Base-by-base conservation (phyloP, 2,888 invertebrate species). In the Cacoxenus indagator region DNA sequence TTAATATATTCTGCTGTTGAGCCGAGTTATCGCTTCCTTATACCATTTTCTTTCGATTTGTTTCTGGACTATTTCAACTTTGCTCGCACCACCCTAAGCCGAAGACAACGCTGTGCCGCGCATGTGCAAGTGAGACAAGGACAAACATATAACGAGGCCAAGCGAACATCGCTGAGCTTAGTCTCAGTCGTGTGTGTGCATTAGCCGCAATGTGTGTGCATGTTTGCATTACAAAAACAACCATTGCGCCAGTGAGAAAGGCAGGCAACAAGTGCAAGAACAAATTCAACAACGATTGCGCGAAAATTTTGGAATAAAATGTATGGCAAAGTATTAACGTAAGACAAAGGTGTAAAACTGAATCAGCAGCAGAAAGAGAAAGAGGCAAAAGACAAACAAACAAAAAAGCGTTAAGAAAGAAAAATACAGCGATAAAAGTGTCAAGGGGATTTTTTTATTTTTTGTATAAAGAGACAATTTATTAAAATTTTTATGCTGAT, bases 401-500 rank as follows among this genome's bases (percentile, higher is more conserved):
- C 48, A 6, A 48, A n/a, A 48, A 48, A 8, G 48, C 6, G 17
- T 6, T 14, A 37, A 37, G 48, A 14, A 1, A 19, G 6, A 19
- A 14, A 14, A 48, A 17, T 9, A 48, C 9, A 48, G 19, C 11
- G 48, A 8, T 19, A 48, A 48, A 48, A 27, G 19, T 14, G 4
- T 57, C 29, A 19, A 11, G 19, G 37, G 22, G 5, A 22, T 43
- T 43, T 22, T 14, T 22, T 62, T 62, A 24, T 24, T 31, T 59
- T 59, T 59, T 17, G 37, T 31, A 31, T 31, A 59, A 59, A 59
- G 59, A 31, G 37, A 59, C 51, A 51, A 59, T 59, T 59, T 27
- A 22, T 51, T 51, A 51, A 17, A n/a, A 55, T 27, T 26, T 55
- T 24, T 55, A 55, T 65, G 70, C 24, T 68, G 37, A 72, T 67